These are phyloP conservation scores for Boulengeromyrus knoepffleri DNA, from an alignment of 2,113 vertebrate genomes.

Conservation along the genomic window DNA sequence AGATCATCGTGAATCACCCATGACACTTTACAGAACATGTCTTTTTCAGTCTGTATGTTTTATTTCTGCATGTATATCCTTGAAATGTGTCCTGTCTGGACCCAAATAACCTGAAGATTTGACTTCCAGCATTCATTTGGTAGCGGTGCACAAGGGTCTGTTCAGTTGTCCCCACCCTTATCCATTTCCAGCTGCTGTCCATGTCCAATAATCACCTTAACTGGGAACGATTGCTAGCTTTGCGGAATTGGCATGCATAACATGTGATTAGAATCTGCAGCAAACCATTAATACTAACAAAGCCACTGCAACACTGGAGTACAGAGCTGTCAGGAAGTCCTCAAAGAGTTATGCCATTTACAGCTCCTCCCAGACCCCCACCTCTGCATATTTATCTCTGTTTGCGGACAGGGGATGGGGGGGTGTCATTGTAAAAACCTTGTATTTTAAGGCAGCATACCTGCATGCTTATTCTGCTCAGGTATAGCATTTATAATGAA, in stretches of 20 bases:
- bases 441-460: background rate
- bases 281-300: background rate
- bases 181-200: background rate
- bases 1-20: background rate
- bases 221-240: background rate
- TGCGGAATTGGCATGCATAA: background rate
- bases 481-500: background rate
- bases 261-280: background rate
- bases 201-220: background rate
- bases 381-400: background rate
- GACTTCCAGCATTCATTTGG: background rate
- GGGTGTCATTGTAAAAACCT: background rate
- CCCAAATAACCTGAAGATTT: background rate
- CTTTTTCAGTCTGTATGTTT: background rate
- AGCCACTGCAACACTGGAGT: background rate
- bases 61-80: background rate
- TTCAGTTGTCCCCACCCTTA: background rate
- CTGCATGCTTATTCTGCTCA: background rate
- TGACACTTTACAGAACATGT: background rate
- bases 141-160: background rate
- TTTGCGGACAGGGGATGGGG: background rate
- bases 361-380: background rate
- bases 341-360: background rate
- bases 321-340: background rate
- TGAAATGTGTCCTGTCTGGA: background rate